Evolutionary conservation across 92 coral and sea anemone species (phyloP).

Genomic region (Siderastrea siderea): DNA sequence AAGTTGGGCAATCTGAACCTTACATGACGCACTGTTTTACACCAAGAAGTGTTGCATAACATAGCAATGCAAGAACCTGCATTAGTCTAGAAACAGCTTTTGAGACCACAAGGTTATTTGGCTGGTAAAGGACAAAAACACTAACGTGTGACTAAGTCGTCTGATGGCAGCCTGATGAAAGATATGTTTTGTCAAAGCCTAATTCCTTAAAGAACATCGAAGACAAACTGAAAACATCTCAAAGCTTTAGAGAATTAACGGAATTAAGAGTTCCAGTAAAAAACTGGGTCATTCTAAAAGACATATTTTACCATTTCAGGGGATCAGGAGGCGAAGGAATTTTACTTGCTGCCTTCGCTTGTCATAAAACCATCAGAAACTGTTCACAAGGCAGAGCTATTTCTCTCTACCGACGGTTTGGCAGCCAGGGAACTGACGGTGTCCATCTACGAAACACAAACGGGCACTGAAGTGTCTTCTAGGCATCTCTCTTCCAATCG

Average conservation of each 20-base stretch:
- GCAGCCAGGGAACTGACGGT: constrained; percentile 10
- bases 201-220: neutral
- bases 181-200: no score
- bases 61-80: no score
- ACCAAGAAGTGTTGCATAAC: no score
- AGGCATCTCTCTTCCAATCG: constrained; percentile 15
- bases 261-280: neutral
- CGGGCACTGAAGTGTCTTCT: constrained; percentile 29
- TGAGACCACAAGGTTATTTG: no score
- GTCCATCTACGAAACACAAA: constrained; percentile 24
- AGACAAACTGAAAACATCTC: neutral
- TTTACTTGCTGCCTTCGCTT: constrained; percentile 3
- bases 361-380: neutral
- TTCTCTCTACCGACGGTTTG: neutral
- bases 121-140: no score
- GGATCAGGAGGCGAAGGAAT: constrained; percentile 4
- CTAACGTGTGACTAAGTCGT: neutral
- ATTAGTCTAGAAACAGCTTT: no score
- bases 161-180: neutral
- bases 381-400: neutral
- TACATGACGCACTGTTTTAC: no score
- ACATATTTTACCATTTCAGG: neutral
- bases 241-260: neutral
- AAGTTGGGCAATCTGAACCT: no score
- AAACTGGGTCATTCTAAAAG: neutral